Evolutionary conservation across 2,888 invertebrate species (phyloP), one percentile per base, ranked within the genome.

Genomic region (Acleris laterana): DNA sequence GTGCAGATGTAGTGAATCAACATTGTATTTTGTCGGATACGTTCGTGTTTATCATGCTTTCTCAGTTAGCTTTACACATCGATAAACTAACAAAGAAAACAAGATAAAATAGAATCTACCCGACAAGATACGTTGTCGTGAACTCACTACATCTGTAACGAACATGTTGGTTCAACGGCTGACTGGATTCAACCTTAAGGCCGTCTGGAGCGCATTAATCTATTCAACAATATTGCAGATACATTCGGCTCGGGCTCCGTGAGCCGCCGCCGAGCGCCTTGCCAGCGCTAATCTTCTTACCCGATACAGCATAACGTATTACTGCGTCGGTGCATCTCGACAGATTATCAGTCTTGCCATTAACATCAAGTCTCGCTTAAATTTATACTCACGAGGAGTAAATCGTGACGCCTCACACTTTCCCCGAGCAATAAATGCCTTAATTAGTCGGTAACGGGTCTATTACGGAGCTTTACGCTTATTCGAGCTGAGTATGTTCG

Each of bases 221-320:
- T 28, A 64, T 64, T 60, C 60, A 64, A 38, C 64, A 62, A 48
- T 48, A 38, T 51, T 50, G 50, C 60, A 32, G 66, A 62, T 62
- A 66, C 65, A 61, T 51, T 66, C 51, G 55, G 66, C 56, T 66
- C 56, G 62, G 48, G 66, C 57, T 62, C 66, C 48, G 38, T 46
- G 66, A 61, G 62, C 46, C 46, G 16, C 16, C 49, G 4, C 13
- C 20, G 50, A 50, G 17, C 50, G 20, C 75, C 72, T 79, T 74
- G 46, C 46, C n/a, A 78, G 80, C 77, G 80, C 77, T 85, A 87
- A 87, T 86, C 87, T 82, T 77, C 81, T 80, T 82, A 83, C 76
- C 68, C 78, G 80, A 80, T 82, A 80, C 78, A 71, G 82, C 77
- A 79, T 80, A 82, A 82, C 80, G 79, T 78, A 80, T 78, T 81